Conservation (phyloP, 2,888 invertebrate genomes). For the Calliphora vomitoria region DNA sequence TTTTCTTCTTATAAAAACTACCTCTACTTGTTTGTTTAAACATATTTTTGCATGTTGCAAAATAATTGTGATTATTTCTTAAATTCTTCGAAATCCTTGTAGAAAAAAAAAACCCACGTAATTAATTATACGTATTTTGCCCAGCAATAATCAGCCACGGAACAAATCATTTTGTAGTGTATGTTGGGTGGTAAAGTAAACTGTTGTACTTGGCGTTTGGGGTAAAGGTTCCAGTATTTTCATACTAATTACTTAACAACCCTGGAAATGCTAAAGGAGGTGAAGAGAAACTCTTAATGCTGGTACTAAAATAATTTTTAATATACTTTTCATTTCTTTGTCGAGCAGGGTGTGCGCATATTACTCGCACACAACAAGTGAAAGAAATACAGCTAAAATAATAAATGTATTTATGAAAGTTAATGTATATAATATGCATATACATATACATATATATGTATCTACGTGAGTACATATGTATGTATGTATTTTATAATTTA, state of each 20-base stretch:
- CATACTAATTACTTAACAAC: conserved; percentile 55
- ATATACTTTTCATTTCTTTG: conserved; percentile 16
- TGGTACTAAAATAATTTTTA: conserved; percentile 16
- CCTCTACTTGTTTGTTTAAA: conserved; percentile 18
- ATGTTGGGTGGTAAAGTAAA: not conserved
- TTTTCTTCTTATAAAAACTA: too few relatives aligned
- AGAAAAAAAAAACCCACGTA: conserved; percentile 35
- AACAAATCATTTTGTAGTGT: conserved; percentile 46
- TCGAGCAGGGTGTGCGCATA: not conserved
- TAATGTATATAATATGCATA: not conserved
- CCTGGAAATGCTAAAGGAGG: not conserved
- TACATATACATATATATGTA: not conserved
- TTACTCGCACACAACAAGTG: not conserved
- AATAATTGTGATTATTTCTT: conserved; percentile 13
- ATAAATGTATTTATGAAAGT: not conserved
- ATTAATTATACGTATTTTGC: conserved; percentile 51
- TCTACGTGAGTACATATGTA: not conserved
- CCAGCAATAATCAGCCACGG: conserved; percentile 35
- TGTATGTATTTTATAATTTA: not conserved
- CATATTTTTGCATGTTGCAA: conserved; percentile 47
- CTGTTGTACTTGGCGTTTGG: not conserved
- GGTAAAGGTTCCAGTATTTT: not conserved
- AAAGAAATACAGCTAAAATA: not conserved
- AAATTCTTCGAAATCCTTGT: conserved; percentile 34
- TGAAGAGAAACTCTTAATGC: conserved; percentile 4